These are phyloP conservation scores for Drosophila antonietae DNA, from an alignment of 2,888 invertebrate genomes.

Conservation along the genomic window DNA sequence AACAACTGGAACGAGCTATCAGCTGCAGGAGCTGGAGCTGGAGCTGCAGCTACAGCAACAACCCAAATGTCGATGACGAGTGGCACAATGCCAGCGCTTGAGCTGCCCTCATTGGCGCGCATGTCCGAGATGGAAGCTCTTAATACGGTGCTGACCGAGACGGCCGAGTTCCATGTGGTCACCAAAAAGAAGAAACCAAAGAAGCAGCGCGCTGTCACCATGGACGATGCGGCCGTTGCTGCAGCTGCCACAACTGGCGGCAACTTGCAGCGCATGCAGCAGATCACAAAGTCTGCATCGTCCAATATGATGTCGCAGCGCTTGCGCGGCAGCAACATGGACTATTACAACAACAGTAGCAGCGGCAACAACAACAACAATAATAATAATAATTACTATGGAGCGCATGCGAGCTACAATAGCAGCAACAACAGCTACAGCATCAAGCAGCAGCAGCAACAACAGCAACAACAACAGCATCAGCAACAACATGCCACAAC, in stretches of 20 bases:
- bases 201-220: slow-evolving; percentile 85
- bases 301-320: slow-evolving; percentile 70
- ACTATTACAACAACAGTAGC: slow-evolving; percentile 38
- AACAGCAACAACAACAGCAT: slow-evolving; percentile 24
- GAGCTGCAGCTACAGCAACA: slow-evolving; percentile 11
- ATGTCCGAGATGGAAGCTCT: slow-evolving; percentile 81
- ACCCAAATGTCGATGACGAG: not conserved
- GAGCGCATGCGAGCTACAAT: slow-evolving; percentile 4
- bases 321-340: slow-evolving; percentile 24
- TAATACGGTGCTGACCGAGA: slow-evolving; percentile 85
- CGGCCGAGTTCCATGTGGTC: slow-evolving; percentile 92
- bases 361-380: slow-evolving; percentile 13
- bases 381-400: not conserved
- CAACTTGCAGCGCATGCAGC: slow-evolving; percentile 80
- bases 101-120: slow-evolving; percentile 59
- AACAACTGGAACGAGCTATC: slow-evolving; percentile 5
- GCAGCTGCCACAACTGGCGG: slow-evolving; percentile 63
- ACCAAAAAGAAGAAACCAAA: slow-evolving; percentile 93
- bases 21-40: slow-evolving; percentile 13
- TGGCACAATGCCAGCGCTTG: slow-evolving; percentile 17
- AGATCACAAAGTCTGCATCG: slow-evolving; percentile 75
- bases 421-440: slow-evolving; percentile 15
- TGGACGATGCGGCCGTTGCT: slow-evolving; percentile 71
- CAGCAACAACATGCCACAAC: slow-evolving; percentile 29
- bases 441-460: slow-evolving; percentile 12